Percentiles rank a stretch among this genome's conserved stretches.
These are phyloP conservation scores for Astropecten irregularis DNA, from an alignment of 53 echinoderm and acorn worm species.

Conservation along the genomic window DNA sequence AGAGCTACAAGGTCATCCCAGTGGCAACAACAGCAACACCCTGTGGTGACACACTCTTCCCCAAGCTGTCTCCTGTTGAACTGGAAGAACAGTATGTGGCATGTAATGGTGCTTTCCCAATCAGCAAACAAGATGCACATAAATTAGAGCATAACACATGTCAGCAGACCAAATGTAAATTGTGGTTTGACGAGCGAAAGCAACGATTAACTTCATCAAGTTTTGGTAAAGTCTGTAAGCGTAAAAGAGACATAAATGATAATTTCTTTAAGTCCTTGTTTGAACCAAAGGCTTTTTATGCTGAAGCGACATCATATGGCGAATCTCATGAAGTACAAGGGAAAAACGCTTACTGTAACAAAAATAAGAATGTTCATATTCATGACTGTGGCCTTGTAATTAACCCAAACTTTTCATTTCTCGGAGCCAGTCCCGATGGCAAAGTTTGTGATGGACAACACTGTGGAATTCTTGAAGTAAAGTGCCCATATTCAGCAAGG, in stretches of 20 bases:
- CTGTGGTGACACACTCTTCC: neutral
- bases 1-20: neutral
- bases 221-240: neutral
- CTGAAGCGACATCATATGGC: neutral
- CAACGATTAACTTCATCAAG: neutral
- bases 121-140: neutral
- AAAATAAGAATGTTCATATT: neutral
- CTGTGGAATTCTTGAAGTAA: constrained; percentile 9
- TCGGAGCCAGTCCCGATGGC: constrained; percentile 22
- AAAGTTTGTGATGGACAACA: neutral
- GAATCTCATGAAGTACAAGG: neutral
- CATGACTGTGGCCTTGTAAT: neutral
- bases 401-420: neutral
- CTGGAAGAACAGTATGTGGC: neutral
- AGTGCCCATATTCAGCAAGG: constrained; percentile 7
- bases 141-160: constrained; percentile 1
- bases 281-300: neutral
- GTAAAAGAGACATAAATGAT: neutral
- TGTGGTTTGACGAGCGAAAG: constrained; percentile 1
- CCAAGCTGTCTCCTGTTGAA: neutral
- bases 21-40: neutral
- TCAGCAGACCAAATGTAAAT: neutral
- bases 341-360: neutral
- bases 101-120: neutral
- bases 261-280: neutral